Evolutionary conservation across 2,797 vertebrate genomes (phyloP), one percentile per base, ranked within the genome.

Genomic region (Echeneis naucrates): DNA sequence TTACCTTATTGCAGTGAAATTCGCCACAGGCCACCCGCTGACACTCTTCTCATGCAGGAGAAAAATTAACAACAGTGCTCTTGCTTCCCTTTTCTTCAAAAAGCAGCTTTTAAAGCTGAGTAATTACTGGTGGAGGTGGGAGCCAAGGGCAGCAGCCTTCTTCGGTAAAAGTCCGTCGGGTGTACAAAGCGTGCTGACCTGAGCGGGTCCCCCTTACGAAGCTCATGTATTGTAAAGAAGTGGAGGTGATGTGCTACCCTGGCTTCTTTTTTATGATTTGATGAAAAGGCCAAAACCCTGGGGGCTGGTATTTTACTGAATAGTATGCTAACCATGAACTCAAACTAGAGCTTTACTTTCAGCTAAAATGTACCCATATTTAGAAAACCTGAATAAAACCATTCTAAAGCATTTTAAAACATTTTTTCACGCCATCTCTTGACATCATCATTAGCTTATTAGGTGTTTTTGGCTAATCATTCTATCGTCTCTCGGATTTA

Each of bases 51-150:
- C 80, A 75, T 44, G 63, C 79, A 50, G 40, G 70, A 55, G 65
- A n/a, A 62, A 72, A 86, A 80, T 72, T 61, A 80, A 79, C 81
- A 78, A 62, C 69, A 45, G 58, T 67, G 33, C 74, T 4, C 33
- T 45, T 38, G 30, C 63, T 71, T 23, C n/a, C 56, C 23, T 42
- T 68, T 68, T 78, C n/a, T n/a, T 35, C 63, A 52, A 74, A 61
- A 61, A 57, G 70, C 53, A 69, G 56, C 23, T 68, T 58, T 70
- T 53, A 77, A 59, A 81, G 84, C 67, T 24, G 47, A 64, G 76
- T 75, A 77, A 81, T 85, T 82, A 87, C 82, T 83, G 82, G 82
- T 68, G 77, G 78, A 75, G 80, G 68, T 68, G 50, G 45, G 70
- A 69, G 85, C 73, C 82, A 66, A 81, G 86, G 82, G 72, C 80